Evolutionary conservation across 2,113 vertebrate species (phyloP).

Genomic region (Gavialis gangeticus): DNA sequence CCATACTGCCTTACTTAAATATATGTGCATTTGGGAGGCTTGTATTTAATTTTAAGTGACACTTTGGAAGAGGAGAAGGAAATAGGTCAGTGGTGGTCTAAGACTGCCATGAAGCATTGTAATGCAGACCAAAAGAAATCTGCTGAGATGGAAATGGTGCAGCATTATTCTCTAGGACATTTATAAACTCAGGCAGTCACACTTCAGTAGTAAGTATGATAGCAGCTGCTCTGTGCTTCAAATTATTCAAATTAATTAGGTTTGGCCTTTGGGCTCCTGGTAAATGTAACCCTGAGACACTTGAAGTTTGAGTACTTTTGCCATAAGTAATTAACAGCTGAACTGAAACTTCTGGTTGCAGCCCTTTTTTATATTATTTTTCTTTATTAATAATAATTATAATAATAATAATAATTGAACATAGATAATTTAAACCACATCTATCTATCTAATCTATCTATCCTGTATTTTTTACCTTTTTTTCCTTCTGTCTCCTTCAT

Average conservation of each 20-base stretch:
- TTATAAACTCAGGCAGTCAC: not conserved
- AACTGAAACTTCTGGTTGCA: not conserved
- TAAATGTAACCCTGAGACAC: not conserved
- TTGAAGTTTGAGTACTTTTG: not conserved
- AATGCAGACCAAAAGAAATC: fast-evolving
- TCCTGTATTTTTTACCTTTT: not conserved
- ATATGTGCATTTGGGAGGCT: not conserved
- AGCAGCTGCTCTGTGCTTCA: not conserved
- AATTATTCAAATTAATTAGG: not conserved
- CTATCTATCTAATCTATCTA: too few relatives aligned
- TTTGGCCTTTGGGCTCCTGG: not conserved
- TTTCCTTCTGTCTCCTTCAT: not conserved
- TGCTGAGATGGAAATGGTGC: not conserved
- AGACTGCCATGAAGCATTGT: not conserved
- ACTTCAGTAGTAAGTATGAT: not conserved
- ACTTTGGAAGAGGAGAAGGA: not conserved
- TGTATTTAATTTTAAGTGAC: not conserved
- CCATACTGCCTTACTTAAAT: not conserved
- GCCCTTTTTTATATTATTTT: not conserved
- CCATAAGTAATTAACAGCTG: not conserved
- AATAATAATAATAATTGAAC: too few relatives aligned
- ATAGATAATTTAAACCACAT: too few relatives aligned
- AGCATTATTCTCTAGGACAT: not conserved
- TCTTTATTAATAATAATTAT: not conserved
- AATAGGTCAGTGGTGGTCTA: not conserved